phyloP scores from a whole-genome alignment of 2,888 invertebrate genomes.

The Agonopterix alstromeriana region DNA sequence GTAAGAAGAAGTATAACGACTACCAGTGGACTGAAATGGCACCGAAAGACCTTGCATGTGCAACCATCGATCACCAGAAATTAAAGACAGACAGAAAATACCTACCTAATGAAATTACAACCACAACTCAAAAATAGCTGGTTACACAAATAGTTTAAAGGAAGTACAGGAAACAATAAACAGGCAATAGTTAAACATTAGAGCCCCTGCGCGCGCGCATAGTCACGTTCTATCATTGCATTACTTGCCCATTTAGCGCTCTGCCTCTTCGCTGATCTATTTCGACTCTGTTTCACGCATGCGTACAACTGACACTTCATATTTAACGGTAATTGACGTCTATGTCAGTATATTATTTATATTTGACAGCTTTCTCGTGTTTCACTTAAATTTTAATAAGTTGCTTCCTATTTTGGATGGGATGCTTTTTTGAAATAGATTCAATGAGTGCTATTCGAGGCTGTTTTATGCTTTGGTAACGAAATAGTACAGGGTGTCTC shows the following conservation, averaged over 20 bases:
- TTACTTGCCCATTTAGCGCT: slow-evolving; percentile 1
- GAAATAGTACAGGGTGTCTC: too few species aligned
- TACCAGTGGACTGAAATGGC: too few species aligned
- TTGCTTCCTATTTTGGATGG: background rate
- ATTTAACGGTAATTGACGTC: slow-evolving; percentile 38
- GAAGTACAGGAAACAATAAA: slow-evolving; percentile 49
- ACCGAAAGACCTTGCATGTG: too few species aligned
- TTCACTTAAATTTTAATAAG: background rate
- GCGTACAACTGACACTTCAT: slow-evolving; percentile 22
- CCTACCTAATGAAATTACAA: too few species aligned
- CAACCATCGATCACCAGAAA: too few species aligned
- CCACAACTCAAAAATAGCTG: too few species aligned
- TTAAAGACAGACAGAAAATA: too few species aligned
- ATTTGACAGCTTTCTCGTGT: slow-evolving; percentile 4
- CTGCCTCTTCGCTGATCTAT: slow-evolving; percentile 11
- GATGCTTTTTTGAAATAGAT: background rate
- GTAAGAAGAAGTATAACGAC: too few species aligned
- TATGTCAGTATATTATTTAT: slow-evolving; percentile 14
- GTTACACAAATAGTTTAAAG: background rate
- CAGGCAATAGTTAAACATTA: slow-evolving; percentile 13
- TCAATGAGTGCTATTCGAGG: background rate
- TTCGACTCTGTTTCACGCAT: slow-evolving; percentile 15
- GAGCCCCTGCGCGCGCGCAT: slow-evolving; percentile 9
- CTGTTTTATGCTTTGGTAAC: too few species aligned
- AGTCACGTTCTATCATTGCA: slow-evolving; percentile 30